Evolutionary conservation across 2,888 invertebrate species (phyloP), one percentile per base, ranked within the genome.

Genomic region (Drosophila quinaria): DNA sequence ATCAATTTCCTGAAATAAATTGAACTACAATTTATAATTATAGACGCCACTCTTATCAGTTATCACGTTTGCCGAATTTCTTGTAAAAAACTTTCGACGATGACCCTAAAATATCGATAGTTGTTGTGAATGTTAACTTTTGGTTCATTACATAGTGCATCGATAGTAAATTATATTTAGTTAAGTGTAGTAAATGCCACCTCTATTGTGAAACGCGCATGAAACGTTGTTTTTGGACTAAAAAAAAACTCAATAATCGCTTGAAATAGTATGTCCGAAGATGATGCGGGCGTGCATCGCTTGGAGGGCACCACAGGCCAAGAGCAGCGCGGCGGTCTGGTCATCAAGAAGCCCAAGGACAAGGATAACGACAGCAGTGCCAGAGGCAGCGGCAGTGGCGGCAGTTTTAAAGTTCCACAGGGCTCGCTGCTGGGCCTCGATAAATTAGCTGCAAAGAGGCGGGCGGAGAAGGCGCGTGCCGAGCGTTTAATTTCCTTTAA

Each of bases 371-470:
- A 19, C 46, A 19, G 25, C 41, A 93, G 94, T 2, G 68, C 65
- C 13, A 75, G 94, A 8, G 55, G 73, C 9, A 75, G 94, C 8
- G 55, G 73, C 9, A 74, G 94, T 9, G 66, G 74, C 31, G 70
- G 59, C 49, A 77, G 93, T 22, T 96, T 97, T 87, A 97, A 97
- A 92, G 94, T 96, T 56, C 97, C 96, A 0, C 95, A 94, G 86
- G 94, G 95, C 41, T 98, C 98, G 0, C 92, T 96, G 9, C 93
- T 98, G 6, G 98, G 98, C 0, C 93, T 98, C 54, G 98, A 98
- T 92, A 96, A 96, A 91, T 93, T 98, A 72, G 98, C 98, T 17
- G 96, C 95, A n/a, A 94, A 95, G 59, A 95, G 96, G 77, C 94
- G 96, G 9, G 93, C 93, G 70, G 94, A 95, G 87, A 93, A 93